A percentile compares a stretch with the other conserved stretches of the same genome.
Conservation (phyloP, 2,888 invertebrate genomes). For the Lochmaea capreae region DNA sequence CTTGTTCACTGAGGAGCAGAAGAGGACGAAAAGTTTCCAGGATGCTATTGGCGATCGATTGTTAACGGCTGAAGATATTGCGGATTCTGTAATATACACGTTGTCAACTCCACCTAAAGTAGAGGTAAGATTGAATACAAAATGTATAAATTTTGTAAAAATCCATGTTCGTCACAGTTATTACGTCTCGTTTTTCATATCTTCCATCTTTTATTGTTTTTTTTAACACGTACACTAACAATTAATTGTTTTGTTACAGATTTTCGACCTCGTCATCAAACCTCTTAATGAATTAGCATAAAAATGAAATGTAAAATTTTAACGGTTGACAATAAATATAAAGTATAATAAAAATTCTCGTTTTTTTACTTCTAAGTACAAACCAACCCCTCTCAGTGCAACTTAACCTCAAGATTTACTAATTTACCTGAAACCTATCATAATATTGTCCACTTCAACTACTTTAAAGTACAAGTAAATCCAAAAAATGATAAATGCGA, state of each 20-base stretch:
- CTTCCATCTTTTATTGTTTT: not conserved
- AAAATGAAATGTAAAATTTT: not conserved
- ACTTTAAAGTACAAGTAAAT: too few species aligned
- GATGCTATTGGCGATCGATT: not conserved
- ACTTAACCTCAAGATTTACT: too few species aligned
- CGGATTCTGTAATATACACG: slow-evolving; percentile 17
- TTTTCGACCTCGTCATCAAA: not conserved
- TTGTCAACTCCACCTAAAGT: slow-evolving; percentile 25
- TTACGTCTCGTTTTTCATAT: too few species aligned
- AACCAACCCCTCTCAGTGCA: too few species aligned
- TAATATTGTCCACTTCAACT: too few species aligned
- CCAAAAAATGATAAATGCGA: too few species aligned
- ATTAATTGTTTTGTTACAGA: not conserved
- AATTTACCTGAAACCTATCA: not conserved
- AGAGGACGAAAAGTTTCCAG: not conserved
- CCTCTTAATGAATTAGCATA: not conserved
- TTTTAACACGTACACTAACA: not conserved
- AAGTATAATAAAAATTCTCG: not conserved
- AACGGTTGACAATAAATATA: not conserved
- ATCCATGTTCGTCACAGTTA: too few species aligned
- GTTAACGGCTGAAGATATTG: slow-evolving; percentile 8
- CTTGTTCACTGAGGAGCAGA: slow-evolving; percentile 6
- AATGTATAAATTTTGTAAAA: too few species aligned
- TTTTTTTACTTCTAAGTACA: too few species aligned
- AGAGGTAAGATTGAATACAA: not conserved